Conservation (phyloP, 2,113 vertebrate genomes). For the Colaptes auratus region DNA sequence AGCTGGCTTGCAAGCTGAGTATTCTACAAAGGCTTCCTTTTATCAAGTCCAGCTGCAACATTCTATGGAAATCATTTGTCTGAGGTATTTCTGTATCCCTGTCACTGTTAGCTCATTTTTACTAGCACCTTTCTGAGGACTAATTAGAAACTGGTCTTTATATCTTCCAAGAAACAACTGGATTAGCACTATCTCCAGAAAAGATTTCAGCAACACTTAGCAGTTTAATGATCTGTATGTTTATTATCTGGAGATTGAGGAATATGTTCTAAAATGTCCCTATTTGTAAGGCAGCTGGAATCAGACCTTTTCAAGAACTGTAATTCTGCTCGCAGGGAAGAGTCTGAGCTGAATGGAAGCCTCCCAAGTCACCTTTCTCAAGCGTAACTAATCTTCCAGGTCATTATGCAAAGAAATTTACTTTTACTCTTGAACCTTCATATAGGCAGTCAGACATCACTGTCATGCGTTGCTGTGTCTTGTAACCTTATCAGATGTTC, state of each 20-base stretch:
- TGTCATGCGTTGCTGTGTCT: neutral
- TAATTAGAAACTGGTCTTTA: neutral
- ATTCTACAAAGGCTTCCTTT: neutral
- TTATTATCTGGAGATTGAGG: neutral
- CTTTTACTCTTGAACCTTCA: constrained; percentile 21
- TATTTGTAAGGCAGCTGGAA: neutral
- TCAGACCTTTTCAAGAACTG: neutral
- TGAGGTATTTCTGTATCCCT: neutral
- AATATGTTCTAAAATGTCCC: neutral
- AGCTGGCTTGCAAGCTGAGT: neutral
- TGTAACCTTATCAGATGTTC: neutral
- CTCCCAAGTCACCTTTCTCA: constrained; percentile 12
- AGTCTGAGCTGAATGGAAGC: neutral
- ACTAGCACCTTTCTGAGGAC: neutral
- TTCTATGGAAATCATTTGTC: neutral
- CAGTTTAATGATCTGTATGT: constrained; percentile 16
- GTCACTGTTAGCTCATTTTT: neutral
- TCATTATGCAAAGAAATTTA: constrained; percentile 13
- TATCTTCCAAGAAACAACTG: neutral
- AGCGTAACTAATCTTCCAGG: constrained; percentile 23
- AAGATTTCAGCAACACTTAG: constrained; percentile 19
- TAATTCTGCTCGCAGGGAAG: neutral
- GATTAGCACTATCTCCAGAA: neutral
- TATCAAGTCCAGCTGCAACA: neutral
- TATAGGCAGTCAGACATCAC: neutral